Evolutionary conservation across 2,113 vertebrate species (phyloP).

Genomic region (Mola mola): DNA sequence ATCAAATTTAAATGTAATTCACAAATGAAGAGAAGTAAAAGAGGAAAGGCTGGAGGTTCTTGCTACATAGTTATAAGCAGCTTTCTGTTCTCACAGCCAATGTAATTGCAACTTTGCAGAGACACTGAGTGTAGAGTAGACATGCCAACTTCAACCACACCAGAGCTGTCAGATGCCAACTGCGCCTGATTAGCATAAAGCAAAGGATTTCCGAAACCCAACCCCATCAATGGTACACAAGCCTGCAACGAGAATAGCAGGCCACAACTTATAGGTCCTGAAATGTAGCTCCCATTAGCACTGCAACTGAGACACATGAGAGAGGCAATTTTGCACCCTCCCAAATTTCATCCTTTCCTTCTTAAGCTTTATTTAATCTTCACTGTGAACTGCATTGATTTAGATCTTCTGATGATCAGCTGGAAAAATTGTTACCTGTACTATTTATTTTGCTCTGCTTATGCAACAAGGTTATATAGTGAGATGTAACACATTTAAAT

Average conservation of each 20-base stretch:
- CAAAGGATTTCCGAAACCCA: slow-evolving; percentile 81
- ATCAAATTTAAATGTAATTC: slow-evolving; percentile 53
- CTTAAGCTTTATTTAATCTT: slow-evolving; percentile 68
- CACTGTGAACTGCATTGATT: slow-evolving; percentile 39
- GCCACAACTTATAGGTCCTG: slow-evolving; percentile 75
- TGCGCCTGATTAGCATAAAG: slow-evolving; percentile 79
- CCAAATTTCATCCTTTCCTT: slow-evolving; percentile 35
- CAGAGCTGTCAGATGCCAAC: slow-evolving; percentile 71
- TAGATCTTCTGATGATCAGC: slow-evolving; percentile 13
- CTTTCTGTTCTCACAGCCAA: slow-evolving; percentile 69
- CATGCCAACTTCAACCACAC: slow-evolving; percentile 74
- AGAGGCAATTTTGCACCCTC: slow-evolving; percentile 30
- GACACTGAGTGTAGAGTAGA: slow-evolving; percentile 67
- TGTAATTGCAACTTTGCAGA: slow-evolving; percentile 77
- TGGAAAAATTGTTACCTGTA: slow-evolving; percentile 14
- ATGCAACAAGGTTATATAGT: neutral
- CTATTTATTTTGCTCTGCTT: neutral
- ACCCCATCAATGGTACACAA: slow-evolving; percentile 78
- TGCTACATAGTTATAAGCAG: slow-evolving; percentile 56
- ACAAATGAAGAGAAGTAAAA: slow-evolving; percentile 49
- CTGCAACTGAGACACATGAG: slow-evolving; percentile 61
- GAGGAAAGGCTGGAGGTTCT: slow-evolving; percentile 4
- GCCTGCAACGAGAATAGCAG: slow-evolving; percentile 75
- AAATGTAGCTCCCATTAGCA: slow-evolving; percentile 72
- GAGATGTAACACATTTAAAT: slow-evolving; percentile 2